phyloP scores from a whole-genome alignment of 2,797 vertebrate species.

The Molossus molossus region DNA sequence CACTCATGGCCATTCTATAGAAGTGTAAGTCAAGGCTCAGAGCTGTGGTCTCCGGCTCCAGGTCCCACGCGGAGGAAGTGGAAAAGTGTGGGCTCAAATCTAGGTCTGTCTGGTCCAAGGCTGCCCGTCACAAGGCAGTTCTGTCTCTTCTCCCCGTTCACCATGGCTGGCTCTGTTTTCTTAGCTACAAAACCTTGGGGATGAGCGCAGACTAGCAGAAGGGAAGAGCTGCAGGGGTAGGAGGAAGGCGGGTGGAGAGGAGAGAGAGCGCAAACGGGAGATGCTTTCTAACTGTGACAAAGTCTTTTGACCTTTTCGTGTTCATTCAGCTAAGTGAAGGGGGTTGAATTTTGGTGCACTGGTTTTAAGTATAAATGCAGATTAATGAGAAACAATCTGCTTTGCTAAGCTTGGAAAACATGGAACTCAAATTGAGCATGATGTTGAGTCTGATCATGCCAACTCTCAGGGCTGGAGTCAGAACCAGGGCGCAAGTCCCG shows the following conservation, averaged over 20 bases:
- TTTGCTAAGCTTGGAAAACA: conserved; percentile 74
- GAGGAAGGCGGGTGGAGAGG: background rate
- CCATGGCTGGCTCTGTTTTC: background rate
- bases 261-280: background rate
- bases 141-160: too few species aligned
- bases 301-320: conserved; percentile 77
- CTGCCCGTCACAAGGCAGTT: accelerated
- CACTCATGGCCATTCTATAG: background rate
- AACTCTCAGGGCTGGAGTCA: background rate
- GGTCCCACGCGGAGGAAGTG: background rate
- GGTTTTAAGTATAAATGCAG: conserved; percentile 72
- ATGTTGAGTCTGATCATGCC: conserved; percentile 27
- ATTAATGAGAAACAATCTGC: conserved; percentile 77
- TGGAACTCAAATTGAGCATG: conserved; percentile 66
- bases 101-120: background rate
- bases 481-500: background rate
- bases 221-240: background rate
- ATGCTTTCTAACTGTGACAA: conserved; percentile 56
- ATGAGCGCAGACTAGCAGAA: background rate
- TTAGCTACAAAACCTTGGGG: background rate
- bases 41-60: background rate
- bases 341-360: conserved; percentile 38
- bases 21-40: background rate
- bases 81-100: background rate
- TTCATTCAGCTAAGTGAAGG: conserved; percentile 67